Percentiles rank a stretch among this genome's conserved stretches.
Conservation (phyloP, 2,888 invertebrate genomes). For the Disparrhopalites patrizii region DNA sequence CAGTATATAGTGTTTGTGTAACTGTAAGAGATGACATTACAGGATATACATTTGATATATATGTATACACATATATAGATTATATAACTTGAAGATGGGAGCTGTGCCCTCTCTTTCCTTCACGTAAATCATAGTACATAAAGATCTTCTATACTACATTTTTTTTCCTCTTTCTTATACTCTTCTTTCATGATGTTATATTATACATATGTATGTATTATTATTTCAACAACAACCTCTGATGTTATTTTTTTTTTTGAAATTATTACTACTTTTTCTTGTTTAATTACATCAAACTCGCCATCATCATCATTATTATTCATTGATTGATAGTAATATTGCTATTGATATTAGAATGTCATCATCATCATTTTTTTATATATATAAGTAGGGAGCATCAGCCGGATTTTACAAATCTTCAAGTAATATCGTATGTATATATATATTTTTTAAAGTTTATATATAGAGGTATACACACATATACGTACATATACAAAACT, state of each 20-base stretch:
- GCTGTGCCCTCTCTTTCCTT: slow-evolving; percentile 22
- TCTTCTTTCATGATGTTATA: too few species aligned
- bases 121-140: background rate
- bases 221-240: too few species aligned
- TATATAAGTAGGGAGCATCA: too few species aligned
- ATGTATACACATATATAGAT: background rate
- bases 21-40: too few species aligned
- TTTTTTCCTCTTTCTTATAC: background rate
- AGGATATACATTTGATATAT: slow-evolving; percentile 6
- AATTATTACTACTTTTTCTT: too few species aligned
- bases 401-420: too few species aligned
- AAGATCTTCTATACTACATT: background rate
- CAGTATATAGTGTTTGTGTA: slow-evolving; percentile 11
- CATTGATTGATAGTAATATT: background rate
- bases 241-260: background rate
- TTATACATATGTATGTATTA: slow-evolving; percentile 1
- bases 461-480: slow-evolving; percentile 5
- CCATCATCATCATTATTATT: slow-evolving; percentile 8
- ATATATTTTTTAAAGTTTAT: slow-evolving; percentile 1
- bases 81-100: slow-evolving; percentile 10
- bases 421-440: too few species aligned
- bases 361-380: slow-evolving; percentile 5
- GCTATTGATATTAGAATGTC: background rate
- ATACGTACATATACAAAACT: slow-evolving; percentile 9
- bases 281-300: background rate